These are phyloP conservation scores for Gastrophryne carolinensis DNA, from an alignment of 2,797 vertebrate genomes.

Conservation along the genomic window DNA sequence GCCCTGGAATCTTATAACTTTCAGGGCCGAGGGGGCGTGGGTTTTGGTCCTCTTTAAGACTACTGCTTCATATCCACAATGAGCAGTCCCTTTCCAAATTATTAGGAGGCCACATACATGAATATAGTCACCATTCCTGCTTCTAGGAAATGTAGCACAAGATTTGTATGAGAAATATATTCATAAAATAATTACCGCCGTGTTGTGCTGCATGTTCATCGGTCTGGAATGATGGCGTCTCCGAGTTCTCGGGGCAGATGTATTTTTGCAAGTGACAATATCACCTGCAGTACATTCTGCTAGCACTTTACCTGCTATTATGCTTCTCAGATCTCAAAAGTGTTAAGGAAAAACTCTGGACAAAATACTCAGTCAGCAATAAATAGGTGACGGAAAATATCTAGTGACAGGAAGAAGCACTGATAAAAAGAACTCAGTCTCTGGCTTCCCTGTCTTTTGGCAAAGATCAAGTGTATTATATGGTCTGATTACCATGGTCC, in stretches of 20 bases:
- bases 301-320: constrained; percentile 22
- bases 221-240: constrained; percentile 20
- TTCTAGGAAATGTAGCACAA: neutral
- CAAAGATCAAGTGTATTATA: no score
- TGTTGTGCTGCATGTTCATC: constrained; percentile 13
- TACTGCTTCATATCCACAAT: no score
- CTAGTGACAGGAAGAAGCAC: no score
- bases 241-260: constrained; percentile 30
- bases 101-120: no score
- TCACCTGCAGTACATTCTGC: constrained; percentile 5
- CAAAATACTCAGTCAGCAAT: neutral
- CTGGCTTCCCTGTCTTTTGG: no score
- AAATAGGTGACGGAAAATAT: neutral
- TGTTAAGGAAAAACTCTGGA: constrained; percentile 5
- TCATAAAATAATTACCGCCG: constrained; percentile 15
- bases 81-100: no score
- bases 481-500: no score
- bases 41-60: no score
- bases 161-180: constrained; percentile 5
- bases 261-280: constrained; percentile 19
- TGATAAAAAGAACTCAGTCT: no score
- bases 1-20: no score
- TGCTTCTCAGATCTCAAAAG: constrained; percentile 12
- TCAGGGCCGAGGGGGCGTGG: no score
- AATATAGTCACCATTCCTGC: neutral